Percentiles rank a stretch among this genome's conserved stretches.
phyloP scores from a whole-genome alignment of 2,797 vertebrate genomes.

The Gadopsis marmoratus region DNA sequence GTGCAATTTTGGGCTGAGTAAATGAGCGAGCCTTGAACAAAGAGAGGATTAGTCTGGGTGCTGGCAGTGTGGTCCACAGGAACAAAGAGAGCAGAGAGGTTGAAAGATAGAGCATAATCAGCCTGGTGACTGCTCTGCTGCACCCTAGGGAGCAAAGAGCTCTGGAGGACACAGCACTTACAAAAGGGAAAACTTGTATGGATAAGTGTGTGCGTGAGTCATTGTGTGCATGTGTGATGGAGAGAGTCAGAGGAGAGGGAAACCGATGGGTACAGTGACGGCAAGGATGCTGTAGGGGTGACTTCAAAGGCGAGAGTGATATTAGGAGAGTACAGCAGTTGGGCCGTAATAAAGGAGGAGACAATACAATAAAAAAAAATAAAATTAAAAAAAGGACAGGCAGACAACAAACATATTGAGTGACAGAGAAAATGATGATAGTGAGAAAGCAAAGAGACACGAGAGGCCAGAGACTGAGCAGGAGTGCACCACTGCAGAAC shows the following conservation, averaged over 20 bases:
- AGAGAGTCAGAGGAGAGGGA: conserved; percentile 8
- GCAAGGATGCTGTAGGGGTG: conserved; percentile 33
- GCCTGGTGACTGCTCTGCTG: conserved; percentile 73
- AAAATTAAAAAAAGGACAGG: conserved; percentile 5
- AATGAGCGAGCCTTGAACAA: conserved; percentile 73
- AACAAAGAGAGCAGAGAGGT: conserved; percentile 77
- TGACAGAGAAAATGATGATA: conserved; percentile 22
- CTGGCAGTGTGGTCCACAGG: conserved; percentile 69
- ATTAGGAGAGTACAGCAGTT: conserved; percentile 14
- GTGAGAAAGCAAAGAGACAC: conserved; percentile 16
- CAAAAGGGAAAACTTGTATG: conserved; percentile 58
- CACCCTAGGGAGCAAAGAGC: conserved; percentile 64
- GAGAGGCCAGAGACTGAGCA: conserved; percentile 26
- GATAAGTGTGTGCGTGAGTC: conserved; percentile 37
- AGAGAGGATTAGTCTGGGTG: conserved; percentile 73
- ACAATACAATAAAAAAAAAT: background rate
- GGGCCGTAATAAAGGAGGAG: conserved; percentile 9
- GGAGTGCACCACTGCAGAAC: conserved; percentile 52
- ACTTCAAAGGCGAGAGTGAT: conserved; percentile 39
- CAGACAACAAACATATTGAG: conserved; percentile 22
- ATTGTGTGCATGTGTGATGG: background rate
- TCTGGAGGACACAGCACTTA: conserved; percentile 70
- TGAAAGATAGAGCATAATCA: conserved; percentile 76
- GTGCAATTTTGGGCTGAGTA: conserved; percentile 64
- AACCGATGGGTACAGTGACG: conserved; percentile 31